Conservation (phyloP, 2,888 invertebrate genomes). For the Amblyteles armatorius region DNA sequence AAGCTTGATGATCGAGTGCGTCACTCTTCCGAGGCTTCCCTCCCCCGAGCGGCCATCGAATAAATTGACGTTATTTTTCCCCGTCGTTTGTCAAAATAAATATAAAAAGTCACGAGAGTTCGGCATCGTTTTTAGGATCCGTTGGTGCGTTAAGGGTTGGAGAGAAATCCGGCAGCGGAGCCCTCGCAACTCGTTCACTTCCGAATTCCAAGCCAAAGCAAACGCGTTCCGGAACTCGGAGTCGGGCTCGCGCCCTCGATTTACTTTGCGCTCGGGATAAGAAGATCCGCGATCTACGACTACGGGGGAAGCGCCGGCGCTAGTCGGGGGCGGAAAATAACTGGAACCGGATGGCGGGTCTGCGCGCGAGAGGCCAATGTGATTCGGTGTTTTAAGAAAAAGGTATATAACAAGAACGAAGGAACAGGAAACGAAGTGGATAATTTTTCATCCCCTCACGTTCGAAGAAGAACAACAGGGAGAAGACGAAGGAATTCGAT, state of each 20-base stretch:
- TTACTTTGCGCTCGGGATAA: slow-evolving; percentile 28
- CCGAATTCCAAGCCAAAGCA: background rate
- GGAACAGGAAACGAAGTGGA: background rate
- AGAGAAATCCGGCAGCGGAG: too few species aligned
- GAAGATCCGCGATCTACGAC: slow-evolving; percentile 31
- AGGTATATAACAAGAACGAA: background rate
- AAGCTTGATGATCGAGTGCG: slow-evolving; percentile 15
- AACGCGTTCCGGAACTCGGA: slow-evolving; percentile 1
- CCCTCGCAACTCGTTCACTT: background rate
- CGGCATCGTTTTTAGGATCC: background rate
- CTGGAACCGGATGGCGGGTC: background rate
- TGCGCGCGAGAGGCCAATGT: background rate
- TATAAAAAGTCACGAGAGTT: background rate
- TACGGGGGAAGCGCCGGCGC: background rate
- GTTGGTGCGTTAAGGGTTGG: background rate
- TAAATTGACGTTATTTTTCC: slow-evolving; percentile 32
- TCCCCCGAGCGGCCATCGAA: background rate
- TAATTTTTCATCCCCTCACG: background rate
- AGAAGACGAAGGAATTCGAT: background rate
- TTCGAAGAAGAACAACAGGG: background rate
- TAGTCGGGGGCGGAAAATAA: slow-evolving; percentile 24
- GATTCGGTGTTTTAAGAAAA: background rate
- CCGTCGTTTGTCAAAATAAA: slow-evolving; percentile 29
- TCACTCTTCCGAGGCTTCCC: background rate
- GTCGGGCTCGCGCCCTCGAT: slow-evolving; percentile 24